Evolutionary conservation across 2,888 invertebrate genomes (phyloP).

Genomic region (Cephalotes varians): DNA sequence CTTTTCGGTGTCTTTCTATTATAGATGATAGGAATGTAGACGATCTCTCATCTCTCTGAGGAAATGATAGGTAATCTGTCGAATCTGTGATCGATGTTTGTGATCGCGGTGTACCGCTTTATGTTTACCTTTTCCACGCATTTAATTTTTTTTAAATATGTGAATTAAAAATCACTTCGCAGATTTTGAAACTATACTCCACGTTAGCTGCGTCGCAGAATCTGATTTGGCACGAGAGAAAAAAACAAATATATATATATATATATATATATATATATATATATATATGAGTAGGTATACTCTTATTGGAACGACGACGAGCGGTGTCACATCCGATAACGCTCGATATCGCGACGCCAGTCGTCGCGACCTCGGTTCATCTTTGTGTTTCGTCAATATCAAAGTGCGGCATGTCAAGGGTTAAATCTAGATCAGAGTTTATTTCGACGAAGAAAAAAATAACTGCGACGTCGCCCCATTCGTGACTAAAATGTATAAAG

Average conservation of each 20-base stretch:
- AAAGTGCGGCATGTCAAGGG: not conserved
- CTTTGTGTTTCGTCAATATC: conserved; percentile 3
- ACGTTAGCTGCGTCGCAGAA: not conserved
- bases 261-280: not conserved
- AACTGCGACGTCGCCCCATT: not conserved
- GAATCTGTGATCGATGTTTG: not conserved
- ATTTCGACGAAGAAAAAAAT: not conserved
- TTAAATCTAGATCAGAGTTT: conserved; percentile 15
- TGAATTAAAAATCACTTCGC: not conserved
- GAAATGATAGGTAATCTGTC: not conserved
- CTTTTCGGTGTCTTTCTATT: not conserved
- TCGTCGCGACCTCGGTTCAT: conserved; percentile 38
- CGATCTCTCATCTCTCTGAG: too few relatives aligned
- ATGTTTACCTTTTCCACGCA: not conserved
- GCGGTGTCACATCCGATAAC: conserved; percentile 28
- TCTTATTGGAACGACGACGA: not conserved
- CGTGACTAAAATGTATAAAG: not conserved
- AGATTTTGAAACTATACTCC: not conserved
- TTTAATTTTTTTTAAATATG: not conserved
- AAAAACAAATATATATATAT: not conserved
- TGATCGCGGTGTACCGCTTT: not conserved
- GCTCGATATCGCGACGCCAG: conserved; percentile 24
- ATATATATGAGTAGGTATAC: not conserved
- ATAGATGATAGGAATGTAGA: too few relatives aligned
- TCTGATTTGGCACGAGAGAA: not conserved